Conservation (phyloP, 2,113 vertebrate species). For the Oceanites oceanicus region DNA sequence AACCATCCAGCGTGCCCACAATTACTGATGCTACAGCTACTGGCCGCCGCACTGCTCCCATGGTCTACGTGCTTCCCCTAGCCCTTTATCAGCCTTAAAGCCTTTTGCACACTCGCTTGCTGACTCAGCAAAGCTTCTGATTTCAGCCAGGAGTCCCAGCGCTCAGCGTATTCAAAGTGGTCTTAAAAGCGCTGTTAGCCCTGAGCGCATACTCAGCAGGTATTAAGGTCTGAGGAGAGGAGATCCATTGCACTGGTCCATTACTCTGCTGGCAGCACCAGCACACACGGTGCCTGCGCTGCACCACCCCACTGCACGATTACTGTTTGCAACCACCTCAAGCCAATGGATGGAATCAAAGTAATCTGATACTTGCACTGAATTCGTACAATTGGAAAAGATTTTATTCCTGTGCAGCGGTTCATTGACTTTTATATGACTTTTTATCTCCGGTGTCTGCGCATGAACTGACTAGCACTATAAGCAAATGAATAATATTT, state of each 20-base stretch:
- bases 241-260: neutral
- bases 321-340: neutral
- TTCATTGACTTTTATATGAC: neutral
- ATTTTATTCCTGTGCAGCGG: neutral
- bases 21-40: too few relatives aligned
- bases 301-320: neutral
- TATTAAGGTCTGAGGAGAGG: neutral
- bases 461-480: neutral
- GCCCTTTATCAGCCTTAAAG: neutral
- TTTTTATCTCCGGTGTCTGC: neutral
- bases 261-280: neutral
- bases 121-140: neutral
- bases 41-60: neutral
- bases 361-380: neutral
- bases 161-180: neutral
- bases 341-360: neutral
- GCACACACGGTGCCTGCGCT: accelerated
- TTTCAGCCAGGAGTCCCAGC: neutral
- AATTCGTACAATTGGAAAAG: neutral
- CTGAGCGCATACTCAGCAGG: neutral
- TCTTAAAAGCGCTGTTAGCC: neutral
- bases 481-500: neutral
- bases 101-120: accelerated
- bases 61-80: accelerated
- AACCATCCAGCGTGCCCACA: neutral